These are phyloP conservation scores for Eupleurogrammus muticus DNA, from an alignment of 2,797 vertebrate species.

Conservation along the genomic window DNA sequence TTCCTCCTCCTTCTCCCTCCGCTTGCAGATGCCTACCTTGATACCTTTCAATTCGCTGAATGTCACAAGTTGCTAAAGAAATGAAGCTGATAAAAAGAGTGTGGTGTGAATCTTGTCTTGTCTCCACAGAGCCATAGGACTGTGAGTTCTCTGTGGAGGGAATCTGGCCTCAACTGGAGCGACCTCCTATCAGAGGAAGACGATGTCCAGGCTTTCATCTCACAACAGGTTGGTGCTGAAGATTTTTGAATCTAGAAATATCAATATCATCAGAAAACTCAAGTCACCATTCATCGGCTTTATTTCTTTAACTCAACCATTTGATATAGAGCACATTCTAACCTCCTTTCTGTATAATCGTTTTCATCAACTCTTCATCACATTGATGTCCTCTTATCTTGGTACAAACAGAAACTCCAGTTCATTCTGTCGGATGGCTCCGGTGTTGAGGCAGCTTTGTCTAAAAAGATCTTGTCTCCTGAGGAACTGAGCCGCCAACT, in stretches of 20 bases:
- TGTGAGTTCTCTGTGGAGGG: constrained; percentile 94
- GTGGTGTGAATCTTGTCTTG: constrained; percentile 6
- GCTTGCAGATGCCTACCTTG: no score
- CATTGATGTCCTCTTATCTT: neutral
- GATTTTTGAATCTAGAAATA: neutral
- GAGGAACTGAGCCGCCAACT: constrained; percentile 92
- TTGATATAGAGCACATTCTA: neutral
- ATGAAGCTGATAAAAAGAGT: neutral
- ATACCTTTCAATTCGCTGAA: no score
- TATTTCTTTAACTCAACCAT: neutral
- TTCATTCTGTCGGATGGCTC: constrained; percentile 82
- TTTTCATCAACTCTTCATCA: neutral
- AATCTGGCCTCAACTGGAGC: constrained; percentile 91
- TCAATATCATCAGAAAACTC: neutral
- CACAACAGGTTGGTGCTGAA: constrained; percentile 86
- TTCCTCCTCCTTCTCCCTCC: no score
- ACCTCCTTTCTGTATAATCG: neutral
- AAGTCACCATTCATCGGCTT: neutral
- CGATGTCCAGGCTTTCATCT: constrained; percentile 92
- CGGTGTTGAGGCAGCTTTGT: constrained; percentile 45
- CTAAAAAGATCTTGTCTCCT: constrained; percentile 74
- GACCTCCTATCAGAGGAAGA: constrained; percentile 93
- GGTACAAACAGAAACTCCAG: constrained; percentile 90
- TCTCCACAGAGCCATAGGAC: constrained; percentile 95
- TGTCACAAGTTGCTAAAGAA: no score